Percentiles rank a stretch among this genome's conserved stretches.
Conservation (phyloP, 2,888 invertebrate genomes). For the Melolontha melolontha region DNA sequence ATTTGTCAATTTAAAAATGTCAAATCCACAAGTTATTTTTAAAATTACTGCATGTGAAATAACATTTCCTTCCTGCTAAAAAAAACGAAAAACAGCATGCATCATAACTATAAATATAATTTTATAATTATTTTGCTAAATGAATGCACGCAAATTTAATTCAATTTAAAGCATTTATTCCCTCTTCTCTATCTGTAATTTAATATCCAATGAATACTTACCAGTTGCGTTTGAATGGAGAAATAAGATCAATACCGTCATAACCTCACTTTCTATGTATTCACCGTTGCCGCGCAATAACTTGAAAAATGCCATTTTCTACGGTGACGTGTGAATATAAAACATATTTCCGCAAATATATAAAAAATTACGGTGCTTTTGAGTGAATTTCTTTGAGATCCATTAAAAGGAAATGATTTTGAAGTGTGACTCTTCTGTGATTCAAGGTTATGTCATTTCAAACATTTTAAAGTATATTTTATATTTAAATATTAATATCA, state of each 20-base stretch:
- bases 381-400: too few species aligned
- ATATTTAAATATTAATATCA: too few species aligned
- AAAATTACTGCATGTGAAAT: not conserved
- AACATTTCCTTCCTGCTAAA: not conserved
- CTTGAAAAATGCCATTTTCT: not conserved
- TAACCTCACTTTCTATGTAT: conserved; percentile 20
- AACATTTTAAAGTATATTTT: not conserved
- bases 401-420: not conserved
- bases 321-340: not conserved
- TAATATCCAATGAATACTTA: not conserved
- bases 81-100: not conserved
- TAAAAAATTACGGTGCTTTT: not conserved
- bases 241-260: conserved; percentile 22
- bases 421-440: not conserved
- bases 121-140: too few species aligned
- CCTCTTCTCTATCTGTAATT: too few species aligned
- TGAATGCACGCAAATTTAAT: conserved; percentile 1
- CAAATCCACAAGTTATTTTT: not conserved
- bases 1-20: not conserved
- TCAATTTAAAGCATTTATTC: not conserved
- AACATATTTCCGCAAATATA: not conserved
- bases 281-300: conserved; percentile 16
- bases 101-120: too few species aligned
- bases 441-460: conserved; percentile 1
- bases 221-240: conserved; percentile 1